phyloP scores from a whole-genome alignment of 1,140 invertebrate genomes.

The Panagrolaimus sp. region DNA sequence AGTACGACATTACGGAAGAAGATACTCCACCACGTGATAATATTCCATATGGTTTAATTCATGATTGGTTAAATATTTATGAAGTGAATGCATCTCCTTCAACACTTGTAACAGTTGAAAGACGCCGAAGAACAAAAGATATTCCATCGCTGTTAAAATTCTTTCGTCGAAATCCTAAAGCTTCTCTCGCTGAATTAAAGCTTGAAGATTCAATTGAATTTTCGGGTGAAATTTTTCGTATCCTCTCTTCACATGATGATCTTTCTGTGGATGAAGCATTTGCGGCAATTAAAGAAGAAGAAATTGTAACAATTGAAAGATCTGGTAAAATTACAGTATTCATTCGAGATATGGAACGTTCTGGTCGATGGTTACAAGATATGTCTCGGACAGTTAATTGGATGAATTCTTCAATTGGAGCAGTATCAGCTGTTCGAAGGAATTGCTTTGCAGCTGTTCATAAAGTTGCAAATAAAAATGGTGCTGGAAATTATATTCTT shows the following conservation, averaged over 20 bases:
- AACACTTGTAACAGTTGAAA: slow-evolving; percentile 33
- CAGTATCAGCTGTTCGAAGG: slow-evolving; percentile 18
- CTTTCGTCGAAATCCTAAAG: slow-evolving; percentile 22
- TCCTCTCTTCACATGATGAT: slow-evolving; percentile 10
- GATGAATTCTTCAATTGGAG: slow-evolving; percentile 21
- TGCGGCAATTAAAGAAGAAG: slow-evolving; percentile 16
- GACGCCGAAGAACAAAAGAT: neutral
- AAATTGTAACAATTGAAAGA: slow-evolving; percentile 23
- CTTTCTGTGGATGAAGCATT: slow-evolving; percentile 19
- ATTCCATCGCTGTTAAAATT: slow-evolving; percentile 33
- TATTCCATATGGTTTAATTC: slow-evolving; percentile 21
- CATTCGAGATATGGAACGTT: slow-evolving; percentile 16
- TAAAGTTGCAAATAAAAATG: neutral
- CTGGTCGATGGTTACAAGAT: slow-evolving; percentile 16
- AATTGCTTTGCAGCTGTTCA: slow-evolving; percentile 28
- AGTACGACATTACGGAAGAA: slow-evolving; percentile 37
- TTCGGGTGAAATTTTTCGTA: neutral
- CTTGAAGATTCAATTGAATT: slow-evolving; percentile 24
- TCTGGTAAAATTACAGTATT: slow-evolving; percentile 16
- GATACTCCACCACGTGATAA: slow-evolving; percentile 37
- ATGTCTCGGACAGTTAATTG: slow-evolving; percentile 24
- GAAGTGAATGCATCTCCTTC: slow-evolving; percentile 23
- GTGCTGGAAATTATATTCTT: slow-evolving; percentile 1
- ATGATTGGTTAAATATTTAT: slow-evolving; percentile 32
- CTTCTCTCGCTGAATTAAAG: slow-evolving; percentile 22